Evolutionary conservation across 2,888 invertebrate genomes (phyloP), one percentile per base, ranked within the genome.

Genomic region (Diabrotica balteata): DNA sequence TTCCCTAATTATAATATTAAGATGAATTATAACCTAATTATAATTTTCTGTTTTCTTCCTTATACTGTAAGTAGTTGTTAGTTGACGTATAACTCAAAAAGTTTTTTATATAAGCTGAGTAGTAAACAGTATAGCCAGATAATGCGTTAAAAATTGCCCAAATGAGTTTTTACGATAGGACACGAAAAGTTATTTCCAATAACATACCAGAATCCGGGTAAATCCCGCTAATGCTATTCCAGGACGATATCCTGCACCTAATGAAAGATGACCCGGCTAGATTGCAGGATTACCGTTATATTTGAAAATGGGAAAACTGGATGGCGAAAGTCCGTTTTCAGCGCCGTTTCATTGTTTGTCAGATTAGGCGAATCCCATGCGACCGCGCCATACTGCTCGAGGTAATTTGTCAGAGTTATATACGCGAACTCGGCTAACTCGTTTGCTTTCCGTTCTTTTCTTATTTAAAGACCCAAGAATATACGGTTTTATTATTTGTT

Each of bases 231-330:
- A 75, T 73, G 67, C 71, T 73, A 70, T 73, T 75, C 74, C 70
- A 72, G 66, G 71, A 74, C 71, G 71, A 75, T 73, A 76, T 75
- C 72, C 72, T 63, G 61, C 58, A 66, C 67, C 73, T 80, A 80
- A 80, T 79, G 78, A 78, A 80, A 80, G 79, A 79, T 79, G 80
- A 81, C 80, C 80, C 74, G 75, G 77, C 78, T 79, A 81, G 79
- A 81, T 81, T 81, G 80, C 76, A 73, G 77, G 78, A 77, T 81
- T 80, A 80, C 71, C 73, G 75, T 76, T 76, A 77, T 76, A 76
- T 74, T 73, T 70, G 78, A 77, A 80, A 80, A 80, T 77, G 79
- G 80, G 75, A 80, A 80, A 80, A 78, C 78, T 75, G 76, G 74
- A 75, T 75, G 76, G 75, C 73, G 77, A 79, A 79, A 80, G 80